A percentile compares a stretch with the other conserved stretches of the same genome.
Conservation (phyloP, 2,113 vertebrate species). For the Telmatochromis sp. region DNA sequence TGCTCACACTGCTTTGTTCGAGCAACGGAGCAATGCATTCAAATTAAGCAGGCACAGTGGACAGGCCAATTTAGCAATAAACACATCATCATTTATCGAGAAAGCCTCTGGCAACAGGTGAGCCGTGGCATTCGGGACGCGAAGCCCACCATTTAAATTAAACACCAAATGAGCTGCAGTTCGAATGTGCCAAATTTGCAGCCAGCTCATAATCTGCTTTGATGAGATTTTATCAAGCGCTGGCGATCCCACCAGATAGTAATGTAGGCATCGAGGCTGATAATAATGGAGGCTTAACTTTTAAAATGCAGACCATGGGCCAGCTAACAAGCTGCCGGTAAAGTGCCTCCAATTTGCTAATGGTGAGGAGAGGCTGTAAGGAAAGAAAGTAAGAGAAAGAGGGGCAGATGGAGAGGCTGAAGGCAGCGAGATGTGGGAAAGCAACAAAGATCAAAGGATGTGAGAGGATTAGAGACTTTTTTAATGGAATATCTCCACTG, state of each 20-base stretch:
- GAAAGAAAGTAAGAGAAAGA: background rate
- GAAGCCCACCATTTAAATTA: background rate
- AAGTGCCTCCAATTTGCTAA: slow-evolving; percentile 4
- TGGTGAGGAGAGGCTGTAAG: background rate
- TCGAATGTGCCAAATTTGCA: background rate
- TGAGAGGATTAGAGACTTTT: background rate
- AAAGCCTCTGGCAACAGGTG: slow-evolving; percentile 13
- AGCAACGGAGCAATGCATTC: background rate
- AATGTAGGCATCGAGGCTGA: slow-evolving; percentile 9
- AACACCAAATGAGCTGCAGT: background rate
- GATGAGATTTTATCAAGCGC: slow-evolving; percentile 14
- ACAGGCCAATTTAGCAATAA: background rate
- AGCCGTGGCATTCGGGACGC: background rate
- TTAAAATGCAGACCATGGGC: background rate
- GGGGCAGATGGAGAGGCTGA: background rate
- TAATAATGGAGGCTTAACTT: slow-evolving; percentile 8
- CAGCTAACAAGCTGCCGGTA: slow-evolving; percentile 10
- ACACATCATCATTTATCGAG: background rate
- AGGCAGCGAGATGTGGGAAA: background rate
- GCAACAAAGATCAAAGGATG: background rate
- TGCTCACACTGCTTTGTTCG: background rate
- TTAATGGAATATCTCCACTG: background rate
- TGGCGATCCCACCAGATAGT: background rate
- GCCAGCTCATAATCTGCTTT: background rate
- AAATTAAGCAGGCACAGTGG: background rate